Percentiles rank a stretch among this genome's conserved stretches.
Conservation (phyloP, 2,888 invertebrate genomes). For the Agonopterix alstromeriana region DNA sequence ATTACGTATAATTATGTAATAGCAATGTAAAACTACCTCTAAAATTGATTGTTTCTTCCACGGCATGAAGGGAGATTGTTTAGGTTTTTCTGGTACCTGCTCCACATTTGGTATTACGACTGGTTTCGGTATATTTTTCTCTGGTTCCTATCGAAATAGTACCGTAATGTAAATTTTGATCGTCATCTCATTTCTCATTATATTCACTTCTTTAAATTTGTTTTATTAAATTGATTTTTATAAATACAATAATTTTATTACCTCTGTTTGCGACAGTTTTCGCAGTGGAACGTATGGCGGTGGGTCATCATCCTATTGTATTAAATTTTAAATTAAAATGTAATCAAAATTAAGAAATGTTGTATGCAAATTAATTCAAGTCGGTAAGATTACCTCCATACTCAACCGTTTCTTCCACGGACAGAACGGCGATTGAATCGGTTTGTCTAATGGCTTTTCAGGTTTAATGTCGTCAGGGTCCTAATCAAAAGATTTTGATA, state of each 20-base stretch:
- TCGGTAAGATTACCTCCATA: slow-evolving; percentile 28
- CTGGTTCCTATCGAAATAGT: slow-evolving; percentile 14
- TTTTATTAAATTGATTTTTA: too few relatives aligned
- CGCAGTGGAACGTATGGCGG: background rate
- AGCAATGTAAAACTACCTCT: too few relatives aligned
- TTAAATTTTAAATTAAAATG: background rate
- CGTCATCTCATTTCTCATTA: background rate
- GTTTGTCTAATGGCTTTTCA: slow-evolving; percentile 18
- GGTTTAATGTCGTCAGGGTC: too few relatives aligned
- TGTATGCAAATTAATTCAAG: background rate
- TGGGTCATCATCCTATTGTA: slow-evolving; percentile 7
- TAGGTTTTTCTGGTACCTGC: slow-evolving; percentile 4
- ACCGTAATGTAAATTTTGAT: background rate
- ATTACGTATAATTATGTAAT: too few relatives aligned
- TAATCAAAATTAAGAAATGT: background rate
- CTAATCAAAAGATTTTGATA: too few relatives aligned
- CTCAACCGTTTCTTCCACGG: slow-evolving; percentile 32
- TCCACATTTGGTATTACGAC: slow-evolving; percentile 5
- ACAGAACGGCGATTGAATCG: slow-evolving; percentile 29
- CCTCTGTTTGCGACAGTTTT: slow-evolving; percentile 2
- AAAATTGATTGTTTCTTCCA: slow-evolving; percentile 7
- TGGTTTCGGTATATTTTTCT: slow-evolving; percentile 3
- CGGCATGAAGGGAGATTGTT: slow-evolving; percentile 10
- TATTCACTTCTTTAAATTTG: too few relatives aligned
- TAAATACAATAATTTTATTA: background rate